Conservation (phyloP, 2,113 vertebrate genomes). For the Erinaceus europaeus region DNA sequence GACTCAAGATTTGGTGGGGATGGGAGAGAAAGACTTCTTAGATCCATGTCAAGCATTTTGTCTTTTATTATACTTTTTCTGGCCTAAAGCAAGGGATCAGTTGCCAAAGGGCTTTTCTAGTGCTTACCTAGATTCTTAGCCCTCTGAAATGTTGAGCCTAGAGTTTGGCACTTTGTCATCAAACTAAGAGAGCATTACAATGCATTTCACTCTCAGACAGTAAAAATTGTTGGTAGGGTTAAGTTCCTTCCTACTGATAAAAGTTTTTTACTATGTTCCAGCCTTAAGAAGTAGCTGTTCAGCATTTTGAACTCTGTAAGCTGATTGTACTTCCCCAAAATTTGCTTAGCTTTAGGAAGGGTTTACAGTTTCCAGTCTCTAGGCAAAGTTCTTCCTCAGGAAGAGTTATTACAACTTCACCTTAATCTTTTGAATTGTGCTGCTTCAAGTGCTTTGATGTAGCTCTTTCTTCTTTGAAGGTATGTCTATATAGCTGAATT, state of each 20-base stretch:
- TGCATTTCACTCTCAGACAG: neutral
- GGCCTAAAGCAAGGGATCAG: neutral
- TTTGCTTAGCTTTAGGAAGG: neutral
- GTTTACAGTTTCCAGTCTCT: neutral
- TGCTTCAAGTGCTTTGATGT: slow-evolving; percentile 25
- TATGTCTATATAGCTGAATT: slow-evolving; percentile 88
- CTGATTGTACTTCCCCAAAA: neutral
- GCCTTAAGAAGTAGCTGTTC: neutral
- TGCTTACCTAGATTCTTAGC: fast-evolving
- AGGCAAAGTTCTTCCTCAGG: neutral
- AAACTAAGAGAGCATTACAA: neutral
- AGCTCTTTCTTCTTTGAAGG: slow-evolving; percentile 80
- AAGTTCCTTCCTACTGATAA: neutral
- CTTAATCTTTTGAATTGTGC: neutral
- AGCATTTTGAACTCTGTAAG: neutral
- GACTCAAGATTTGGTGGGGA: neutral
- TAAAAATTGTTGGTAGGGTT: neutral
- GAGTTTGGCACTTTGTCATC: neutral
- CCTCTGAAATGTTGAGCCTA: neutral
- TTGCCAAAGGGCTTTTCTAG: neutral
- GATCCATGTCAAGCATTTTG: neutral
- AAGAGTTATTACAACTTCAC: neutral
- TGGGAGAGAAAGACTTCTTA: neutral
- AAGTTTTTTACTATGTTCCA: neutral
- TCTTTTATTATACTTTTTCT: neutral